Percentiles rank a stretch among this genome's conserved stretches.
These are phyloP conservation scores for Siderastrea siderea DNA, from an alignment of 92 coral and sea anemone species.

Conservation along the genomic window DNA sequence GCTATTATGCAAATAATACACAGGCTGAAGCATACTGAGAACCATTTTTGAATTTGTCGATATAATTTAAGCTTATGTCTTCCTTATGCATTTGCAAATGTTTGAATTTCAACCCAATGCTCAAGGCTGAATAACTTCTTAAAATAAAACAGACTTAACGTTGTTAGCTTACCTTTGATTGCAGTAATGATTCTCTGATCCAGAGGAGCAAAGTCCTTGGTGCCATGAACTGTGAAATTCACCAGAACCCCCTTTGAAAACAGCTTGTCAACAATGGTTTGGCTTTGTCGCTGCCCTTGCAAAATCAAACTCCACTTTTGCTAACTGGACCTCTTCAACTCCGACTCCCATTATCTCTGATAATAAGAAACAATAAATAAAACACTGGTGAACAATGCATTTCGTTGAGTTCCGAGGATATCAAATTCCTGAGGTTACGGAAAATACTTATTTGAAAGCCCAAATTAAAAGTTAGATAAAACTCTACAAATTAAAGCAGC, in stretches of 20 bases:
- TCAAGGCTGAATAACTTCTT: not conserved
- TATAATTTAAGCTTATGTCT: not conserved
- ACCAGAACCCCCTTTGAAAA: not conserved
- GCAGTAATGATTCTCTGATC: not conserved
- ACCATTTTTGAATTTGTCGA: too few relatives aligned
- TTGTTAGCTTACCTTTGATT: conserved; percentile 24
- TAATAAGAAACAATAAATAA: too few relatives aligned
- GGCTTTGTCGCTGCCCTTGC: conserved; percentile 7
- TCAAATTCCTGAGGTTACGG: too few relatives aligned
- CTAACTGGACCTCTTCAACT: not conserved
- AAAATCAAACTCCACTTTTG: not conserved
- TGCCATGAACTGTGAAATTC: conserved; percentile 12
- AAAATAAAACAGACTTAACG: not conserved
- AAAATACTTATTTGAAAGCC: too few relatives aligned
- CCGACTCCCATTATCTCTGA: too few relatives aligned
- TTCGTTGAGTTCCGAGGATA: too few relatives aligned
- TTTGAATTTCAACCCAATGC: not conserved
- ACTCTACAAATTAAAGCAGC: too few relatives aligned
- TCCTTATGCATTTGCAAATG: not conserved
- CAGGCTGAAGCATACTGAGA: too few relatives aligned
- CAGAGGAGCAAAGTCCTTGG: conserved; percentile 25
- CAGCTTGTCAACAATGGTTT: conserved; percentile 4
- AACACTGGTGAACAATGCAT: too few relatives aligned
- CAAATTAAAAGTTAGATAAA: too few relatives aligned
- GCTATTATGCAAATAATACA: too few relatives aligned